Base-by-base conservation (phyloP, 2,888 invertebrate genomes). In the Ochropacha duplaris region DNA sequence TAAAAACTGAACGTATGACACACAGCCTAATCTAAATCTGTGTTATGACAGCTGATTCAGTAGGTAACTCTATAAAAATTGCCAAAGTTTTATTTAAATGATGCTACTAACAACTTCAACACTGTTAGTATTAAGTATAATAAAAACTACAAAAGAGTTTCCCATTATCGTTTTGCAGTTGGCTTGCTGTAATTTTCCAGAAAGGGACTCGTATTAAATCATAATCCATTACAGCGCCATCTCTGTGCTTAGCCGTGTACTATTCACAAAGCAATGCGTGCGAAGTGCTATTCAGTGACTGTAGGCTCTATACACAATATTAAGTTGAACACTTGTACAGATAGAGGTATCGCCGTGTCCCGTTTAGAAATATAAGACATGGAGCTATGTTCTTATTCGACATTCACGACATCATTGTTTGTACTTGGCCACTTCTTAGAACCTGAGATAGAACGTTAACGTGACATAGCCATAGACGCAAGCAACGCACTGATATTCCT, bases 261-360 rank as follows among this genome's bases (percentile, higher is more conserved):
- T 78, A 28, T 14, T 28, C 19, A 31, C 54, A 64, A 57, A 39
- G 61, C 58, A 52, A 59, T 57, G 52, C 57, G 54, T 58, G 39
- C 49, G 55, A 66, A 76, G 65, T 59, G 54, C 16, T 19, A 44
- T 44, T 44, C 6, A 19, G 44, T 6, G 9, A 19, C 19, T 49
- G 31, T 58, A 52, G 55, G 59, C 57, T 61, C 60, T 56, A 68
- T 65, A 59, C 51, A 57, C 14, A 44, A 19, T 44, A 66, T 68
- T 70, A 70, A 83, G 86, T 86, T 85, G 77, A 71, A 74, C 73
- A 66, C 58, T 65, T 63, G 72, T 74, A 79, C 79, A 76, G 69
- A 82, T 85, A 87, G 87, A 87, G 81, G 87, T 87, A 80, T 73
- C 79, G 72, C 68, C 71, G 57, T 66, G 74, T 72, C 65, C 55